phyloP scores from a whole-genome alignment of 2,888 invertebrate genomes.

The Ochropleura plecta region DNA sequence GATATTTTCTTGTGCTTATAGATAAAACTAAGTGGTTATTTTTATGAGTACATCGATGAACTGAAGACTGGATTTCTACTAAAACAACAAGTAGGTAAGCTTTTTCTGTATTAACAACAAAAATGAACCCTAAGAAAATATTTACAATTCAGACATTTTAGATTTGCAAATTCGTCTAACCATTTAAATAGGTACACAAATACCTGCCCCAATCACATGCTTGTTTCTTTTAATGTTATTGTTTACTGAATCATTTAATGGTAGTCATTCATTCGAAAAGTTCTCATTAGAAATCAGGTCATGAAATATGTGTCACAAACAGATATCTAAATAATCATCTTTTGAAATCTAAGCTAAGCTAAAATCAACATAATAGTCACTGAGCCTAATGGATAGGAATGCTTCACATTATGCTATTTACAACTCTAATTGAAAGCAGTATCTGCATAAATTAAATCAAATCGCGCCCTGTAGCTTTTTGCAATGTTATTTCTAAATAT shows the following conservation, averaged over 20 bases:
- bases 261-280: neutral
- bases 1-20: conserved; percentile 76
- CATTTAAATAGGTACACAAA: neutral
- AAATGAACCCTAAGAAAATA: conserved; percentile 1
- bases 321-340: neutral
- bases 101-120: conserved; percentile 27
- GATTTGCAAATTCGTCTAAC: neutral
- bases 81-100: conserved; percentile 58
- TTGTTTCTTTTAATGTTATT: neutral
- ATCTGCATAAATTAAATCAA: neutral
- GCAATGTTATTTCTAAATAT: neutral
- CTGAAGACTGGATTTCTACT: conserved; percentile 66
- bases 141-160: conserved; percentile 6
- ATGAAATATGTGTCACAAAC: neutral
- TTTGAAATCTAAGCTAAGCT: neutral
- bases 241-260: neutral
- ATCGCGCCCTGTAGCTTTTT: neutral
- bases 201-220: neutral
- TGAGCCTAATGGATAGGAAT: neutral
- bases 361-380: neutral
- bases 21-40: conserved; percentile 71
- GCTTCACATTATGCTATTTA: neutral
- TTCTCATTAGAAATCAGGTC: conserved; percentile 2
- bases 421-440: neutral
- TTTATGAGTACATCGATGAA: conserved; percentile 55